Evolutionary conservation across 2,113 vertebrate genomes (phyloP), one percentile per base, ranked within the genome.

Genomic region (Calidris pygmaea): DNA sequence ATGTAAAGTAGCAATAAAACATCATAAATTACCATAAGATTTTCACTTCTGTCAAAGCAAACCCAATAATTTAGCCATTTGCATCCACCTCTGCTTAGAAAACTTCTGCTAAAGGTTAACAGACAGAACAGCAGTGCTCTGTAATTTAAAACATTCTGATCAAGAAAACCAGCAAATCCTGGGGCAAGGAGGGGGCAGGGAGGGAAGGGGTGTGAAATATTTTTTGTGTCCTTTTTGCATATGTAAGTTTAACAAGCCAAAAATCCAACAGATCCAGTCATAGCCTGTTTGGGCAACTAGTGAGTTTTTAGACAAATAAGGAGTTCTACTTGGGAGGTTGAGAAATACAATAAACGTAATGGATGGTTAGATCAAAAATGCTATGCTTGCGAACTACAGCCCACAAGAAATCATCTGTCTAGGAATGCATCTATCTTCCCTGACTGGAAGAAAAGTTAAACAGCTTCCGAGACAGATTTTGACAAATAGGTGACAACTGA

Each of bases 241-340:
- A 58, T 35, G 78, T 47, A 62, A 58, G 23, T 66, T 48, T 79
- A 83, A 73, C 21, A 86, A 81, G 76, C 37, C 26, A 84, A 77
- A 89, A 92, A 92, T 47, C n/a, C 56, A 92, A 41, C 12, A 37
- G 83, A 86, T 52, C 85, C 4, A 94, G 68, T 84, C 76, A 86
- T 3, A 77, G 76, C 12, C 37, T 81, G 26, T 67, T 90, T 47
- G n/a, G 30, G 37, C 15, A 93, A 71, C 0, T 52, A 92, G 29
- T 41, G 56, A 63, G 34, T 55, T 96, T 92, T 91, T 90, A 85
- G 48, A 93, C 84, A 96, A 96, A 95, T 86, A 92, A 81, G 77
- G 94, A 62, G 56, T 95, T 95, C 80, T 81, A 29, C 53, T 81
- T 85, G 70, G 37, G 70, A 92, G 62, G 52, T 3, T 43, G 43